phyloP scores from a whole-genome alignment of 1,140 invertebrate species.

The Drosophila auraria region DNA sequence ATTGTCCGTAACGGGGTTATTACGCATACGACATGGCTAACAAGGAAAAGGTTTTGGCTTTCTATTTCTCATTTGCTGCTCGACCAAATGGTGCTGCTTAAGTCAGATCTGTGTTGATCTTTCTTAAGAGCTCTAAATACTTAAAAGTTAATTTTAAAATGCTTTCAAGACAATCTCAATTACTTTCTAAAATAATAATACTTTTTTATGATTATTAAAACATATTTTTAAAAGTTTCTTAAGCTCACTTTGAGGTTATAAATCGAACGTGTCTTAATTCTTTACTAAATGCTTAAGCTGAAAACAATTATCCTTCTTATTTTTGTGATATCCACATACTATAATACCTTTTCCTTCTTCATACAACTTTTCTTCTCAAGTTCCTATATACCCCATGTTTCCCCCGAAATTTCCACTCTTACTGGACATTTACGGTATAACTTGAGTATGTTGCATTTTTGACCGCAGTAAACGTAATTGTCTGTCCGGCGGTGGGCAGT shows the following conservation, averaged over 20 bases:
- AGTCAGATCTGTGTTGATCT: too few relatives aligned
- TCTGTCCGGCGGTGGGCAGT: slow-evolving; percentile 66
- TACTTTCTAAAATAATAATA: too few relatives aligned
- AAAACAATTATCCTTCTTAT: too few relatives aligned
- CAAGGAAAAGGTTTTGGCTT: slow-evolving; percentile 33
- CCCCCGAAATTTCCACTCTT: slow-evolving; percentile 3
- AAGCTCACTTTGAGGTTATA: too few relatives aligned
- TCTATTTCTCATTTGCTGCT: not conserved
- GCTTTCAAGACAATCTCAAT: too few relatives aligned
- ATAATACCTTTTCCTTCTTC: too few relatives aligned
- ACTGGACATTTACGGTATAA: slow-evolving; percentile 38
- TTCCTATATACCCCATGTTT: not conserved
- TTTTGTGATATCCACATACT: too few relatives aligned
- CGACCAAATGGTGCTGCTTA: not conserved
- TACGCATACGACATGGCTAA: slow-evolving; percentile 74
- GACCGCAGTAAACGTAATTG: slow-evolving; percentile 81
- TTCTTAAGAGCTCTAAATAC: rapidly evolving
- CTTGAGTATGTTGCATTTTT: slow-evolving; percentile 67
- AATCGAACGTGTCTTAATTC: too few relatives aligned
- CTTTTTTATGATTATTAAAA: too few relatives aligned
- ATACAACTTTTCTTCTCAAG: not conserved
- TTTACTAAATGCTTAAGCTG: too few relatives aligned
- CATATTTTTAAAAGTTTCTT: too few relatives aligned
- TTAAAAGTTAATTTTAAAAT: not conserved
- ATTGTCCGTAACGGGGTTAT: slow-evolving; percentile 48